These are phyloP conservation scores for Ochotona curzoniae DNA, from an alignment of 2,113 vertebrate genomes.

Conservation along the genomic window DNA sequence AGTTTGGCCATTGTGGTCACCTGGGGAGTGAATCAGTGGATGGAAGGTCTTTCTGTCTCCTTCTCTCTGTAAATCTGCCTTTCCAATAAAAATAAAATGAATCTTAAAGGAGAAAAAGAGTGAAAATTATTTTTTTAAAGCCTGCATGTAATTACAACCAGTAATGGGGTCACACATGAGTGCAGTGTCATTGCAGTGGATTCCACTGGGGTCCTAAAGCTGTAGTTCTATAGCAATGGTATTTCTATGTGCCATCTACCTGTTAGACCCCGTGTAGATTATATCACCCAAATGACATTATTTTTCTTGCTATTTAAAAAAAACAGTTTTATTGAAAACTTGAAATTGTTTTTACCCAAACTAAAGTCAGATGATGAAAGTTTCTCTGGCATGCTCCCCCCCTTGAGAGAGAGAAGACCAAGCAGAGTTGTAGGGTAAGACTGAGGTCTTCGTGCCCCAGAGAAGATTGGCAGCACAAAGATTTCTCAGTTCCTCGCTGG, in stretches of 20 bases:
- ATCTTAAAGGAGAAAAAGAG: too few relatives aligned
- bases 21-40: too few relatives aligned
- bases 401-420: neutral
- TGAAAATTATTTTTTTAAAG: neutral
- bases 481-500: neutral
- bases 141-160: neutral
- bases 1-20: too few relatives aligned
- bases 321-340: constrained; percentile 15
- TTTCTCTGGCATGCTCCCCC: neutral
- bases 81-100: too few relatives aligned
- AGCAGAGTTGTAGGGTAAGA: neutral
- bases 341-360: neutral
- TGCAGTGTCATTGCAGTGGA: neutral
- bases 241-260: neutral
- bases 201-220: neutral
- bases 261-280: neutral
- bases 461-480: constrained; percentile 17
- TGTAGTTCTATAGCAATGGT: neutral
- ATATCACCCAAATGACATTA: neutral
- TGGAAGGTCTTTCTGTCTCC: too few relatives aligned
- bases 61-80: too few relatives aligned
- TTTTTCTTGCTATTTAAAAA: neutral
- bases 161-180: neutral
- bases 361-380: neutral
- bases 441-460: accelerated